phyloP scores from a whole-genome alignment of 1,140 invertebrate genomes.

The Trichoplusia ni region DNA sequence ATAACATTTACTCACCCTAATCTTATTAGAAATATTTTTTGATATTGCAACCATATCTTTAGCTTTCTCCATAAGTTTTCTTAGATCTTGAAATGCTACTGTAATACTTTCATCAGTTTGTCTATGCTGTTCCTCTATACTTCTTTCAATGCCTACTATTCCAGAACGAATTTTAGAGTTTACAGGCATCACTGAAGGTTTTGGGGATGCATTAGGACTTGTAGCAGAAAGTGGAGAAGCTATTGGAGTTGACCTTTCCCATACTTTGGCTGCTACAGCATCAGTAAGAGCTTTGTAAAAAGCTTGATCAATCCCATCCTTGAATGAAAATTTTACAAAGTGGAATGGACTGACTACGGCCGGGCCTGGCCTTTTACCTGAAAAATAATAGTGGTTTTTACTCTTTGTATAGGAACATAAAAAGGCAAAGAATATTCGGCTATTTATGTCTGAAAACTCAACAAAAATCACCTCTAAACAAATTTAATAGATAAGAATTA shows the following conservation, averaged over 20 bases:
- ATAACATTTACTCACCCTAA: conserved; percentile 85
- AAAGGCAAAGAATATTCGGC: too few relatives aligned
- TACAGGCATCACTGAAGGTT: conserved; percentile 58
- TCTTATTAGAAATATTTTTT: conserved; percentile 95
- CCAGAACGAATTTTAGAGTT: conserved; percentile 90
- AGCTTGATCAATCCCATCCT: conserved; percentile 89
- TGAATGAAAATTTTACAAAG: conserved; percentile 94
- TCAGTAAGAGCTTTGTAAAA: conserved; percentile 86
- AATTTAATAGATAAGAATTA: too few relatives aligned
- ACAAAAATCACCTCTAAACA: too few relatives aligned
- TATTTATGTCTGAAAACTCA: too few relatives aligned
- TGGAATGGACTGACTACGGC: conserved; percentile 86
- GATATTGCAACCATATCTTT: conserved; percentile 98
- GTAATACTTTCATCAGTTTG: conserved; percentile 95
- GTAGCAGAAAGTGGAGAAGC: conserved; percentile 48
- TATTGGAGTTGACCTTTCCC: conserved; percentile 80
- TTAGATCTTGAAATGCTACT: conserved; percentile 97
- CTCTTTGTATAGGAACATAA: background rate
- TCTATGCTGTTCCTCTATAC: conserved; percentile 94
- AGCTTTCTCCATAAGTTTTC: conserved; percentile 96
- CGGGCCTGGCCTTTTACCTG: conserved; percentile 88
- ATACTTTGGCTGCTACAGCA: conserved; percentile 83
- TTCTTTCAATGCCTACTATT: conserved; percentile 97
- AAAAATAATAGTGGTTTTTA: conserved; percentile 45
- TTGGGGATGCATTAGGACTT: conserved; percentile 46